Percentiles rank a stretch among this genome's conserved stretches.
Conservation (phyloP, 1,140 invertebrate species). For the Cydia pomonella region DNA sequence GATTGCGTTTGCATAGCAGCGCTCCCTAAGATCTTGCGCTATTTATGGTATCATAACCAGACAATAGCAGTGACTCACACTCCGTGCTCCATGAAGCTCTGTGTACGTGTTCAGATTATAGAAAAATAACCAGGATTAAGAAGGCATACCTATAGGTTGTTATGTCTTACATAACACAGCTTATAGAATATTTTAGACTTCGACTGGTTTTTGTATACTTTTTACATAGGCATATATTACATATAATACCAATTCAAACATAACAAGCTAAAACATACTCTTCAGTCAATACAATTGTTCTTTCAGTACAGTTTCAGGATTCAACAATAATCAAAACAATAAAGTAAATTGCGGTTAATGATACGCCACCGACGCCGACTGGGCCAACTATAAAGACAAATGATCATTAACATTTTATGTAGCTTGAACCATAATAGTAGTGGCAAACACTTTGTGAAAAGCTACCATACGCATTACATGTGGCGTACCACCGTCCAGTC, state of each 20-base stretch:
- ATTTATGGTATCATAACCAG: conserved; percentile 54
- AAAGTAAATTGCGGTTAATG: not conserved
- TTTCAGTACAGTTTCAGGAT: not conserved
- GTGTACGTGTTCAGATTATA: conserved; percentile 45
- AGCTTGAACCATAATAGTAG: conserved; percentile 10
- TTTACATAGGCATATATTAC: not conserved
- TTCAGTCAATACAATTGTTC: no score
- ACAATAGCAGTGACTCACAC: conserved; percentile 54
- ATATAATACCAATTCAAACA: no score
- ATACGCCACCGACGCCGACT: not conserved
- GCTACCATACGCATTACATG: conserved; percentile 62
- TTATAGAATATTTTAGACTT: not conserved
- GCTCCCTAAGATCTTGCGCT: conserved; percentile 48
- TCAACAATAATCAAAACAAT: not conserved
- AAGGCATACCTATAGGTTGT: not conserved
- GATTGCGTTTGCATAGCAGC: conserved; percentile 43
- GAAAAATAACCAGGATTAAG: conserved; percentile 32
- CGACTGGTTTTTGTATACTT: not conserved
- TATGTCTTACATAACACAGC: not conserved
- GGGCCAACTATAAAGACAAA: conserved; percentile 23
- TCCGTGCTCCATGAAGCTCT: conserved; percentile 41
- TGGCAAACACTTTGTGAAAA: conserved; percentile 35
- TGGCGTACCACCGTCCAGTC: conserved; percentile 57
- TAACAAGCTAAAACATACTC: no score
- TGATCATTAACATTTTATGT: conserved; percentile 28